phyloP scores from a whole-genome alignment of 2,113 vertebrate genomes.

The Cairina moschata region DNA sequence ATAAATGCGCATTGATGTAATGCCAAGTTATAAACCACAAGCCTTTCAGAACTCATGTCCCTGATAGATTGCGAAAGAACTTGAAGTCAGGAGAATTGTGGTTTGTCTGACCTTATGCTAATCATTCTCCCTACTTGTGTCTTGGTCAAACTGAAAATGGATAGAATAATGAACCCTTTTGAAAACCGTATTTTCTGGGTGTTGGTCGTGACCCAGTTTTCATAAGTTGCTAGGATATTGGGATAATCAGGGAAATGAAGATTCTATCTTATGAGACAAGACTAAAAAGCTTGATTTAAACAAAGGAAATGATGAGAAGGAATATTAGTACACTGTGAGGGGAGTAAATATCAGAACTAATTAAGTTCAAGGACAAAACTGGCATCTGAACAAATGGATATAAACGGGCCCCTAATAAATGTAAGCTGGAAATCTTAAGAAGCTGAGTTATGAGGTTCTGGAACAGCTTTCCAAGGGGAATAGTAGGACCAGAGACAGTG shows the following conservation, averaged over 20 bases:
- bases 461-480: conserved; percentile 19
- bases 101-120: conserved; percentile 63
- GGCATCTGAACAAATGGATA: conserved; percentile 57
- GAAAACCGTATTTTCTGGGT: conserved; percentile 33
- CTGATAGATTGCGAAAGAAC: conserved; percentile 63
- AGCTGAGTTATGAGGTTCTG: not conserved
- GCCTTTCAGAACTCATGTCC: conserved; percentile 61
- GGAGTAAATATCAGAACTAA: conserved; percentile 63
- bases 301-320: conserved; percentile 38
- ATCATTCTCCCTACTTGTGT: conserved; percentile 52
- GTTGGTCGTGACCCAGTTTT: conserved; percentile 46
- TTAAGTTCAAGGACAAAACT: conserved; percentile 64
- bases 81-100: conserved; percentile 50
- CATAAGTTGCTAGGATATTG: conserved; percentile 46
- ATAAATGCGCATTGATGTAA: conserved; percentile 69
- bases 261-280: conserved; percentile 40
- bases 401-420: conserved; percentile 33
- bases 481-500: not conserved
- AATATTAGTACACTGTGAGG: conserved; percentile 49
- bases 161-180: conserved; percentile 33
- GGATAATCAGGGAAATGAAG: conserved; percentile 37
- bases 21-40: conserved; percentile 68
- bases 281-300: conserved; percentile 42
- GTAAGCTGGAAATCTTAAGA: conserved; percentile 27
- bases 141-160: conserved; percentile 47